Percentiles rank a stretch among this genome's conserved stretches.
Evolutionary conservation across 2,113 vertebrate genomes (phyloP).

Genomic region (Callaeas wilsoni): DNA sequence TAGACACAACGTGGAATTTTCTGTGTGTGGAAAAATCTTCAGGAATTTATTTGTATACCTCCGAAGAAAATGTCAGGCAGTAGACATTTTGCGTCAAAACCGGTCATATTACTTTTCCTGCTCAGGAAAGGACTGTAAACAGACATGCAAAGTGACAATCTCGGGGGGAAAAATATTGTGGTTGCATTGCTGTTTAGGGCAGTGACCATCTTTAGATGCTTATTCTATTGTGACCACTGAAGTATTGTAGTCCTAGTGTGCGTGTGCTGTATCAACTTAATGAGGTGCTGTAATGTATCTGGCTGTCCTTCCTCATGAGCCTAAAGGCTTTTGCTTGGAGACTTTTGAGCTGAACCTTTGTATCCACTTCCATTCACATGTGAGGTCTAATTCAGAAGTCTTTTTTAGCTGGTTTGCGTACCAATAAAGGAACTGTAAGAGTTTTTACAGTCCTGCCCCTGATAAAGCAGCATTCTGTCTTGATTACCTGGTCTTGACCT

Average conservation of each 20-base stretch:
- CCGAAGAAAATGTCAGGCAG: neutral
- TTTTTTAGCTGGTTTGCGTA: neutral
- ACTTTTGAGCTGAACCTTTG: neutral
- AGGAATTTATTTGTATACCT: neutral
- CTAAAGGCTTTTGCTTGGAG: neutral
- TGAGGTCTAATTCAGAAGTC: neutral
- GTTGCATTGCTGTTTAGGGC: neutral
- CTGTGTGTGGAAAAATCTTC: neutral
- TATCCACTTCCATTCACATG: neutral
- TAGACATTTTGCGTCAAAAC: neutral
- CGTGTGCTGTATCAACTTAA: accelerated
- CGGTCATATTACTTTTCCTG: neutral
- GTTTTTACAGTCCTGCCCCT: neutral
- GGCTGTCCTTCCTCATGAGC: neutral
- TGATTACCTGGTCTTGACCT: neutral
- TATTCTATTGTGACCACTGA: neutral
- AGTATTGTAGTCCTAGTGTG: neutral
- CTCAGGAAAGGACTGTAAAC: neutral
- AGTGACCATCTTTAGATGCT: neutral
- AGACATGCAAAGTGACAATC: neutral
- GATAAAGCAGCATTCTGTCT: neutral
- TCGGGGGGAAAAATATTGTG: accelerated
- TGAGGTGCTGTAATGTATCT: neutral
- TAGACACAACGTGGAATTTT: neutral
- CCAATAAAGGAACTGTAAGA: neutral